A percentile compares a stretch with the other conserved stretches of the same genome.
Evolutionary conservation across 1,140 invertebrate genomes (phyloP).

Genomic region (Teleopsis dalmanni): DNA sequence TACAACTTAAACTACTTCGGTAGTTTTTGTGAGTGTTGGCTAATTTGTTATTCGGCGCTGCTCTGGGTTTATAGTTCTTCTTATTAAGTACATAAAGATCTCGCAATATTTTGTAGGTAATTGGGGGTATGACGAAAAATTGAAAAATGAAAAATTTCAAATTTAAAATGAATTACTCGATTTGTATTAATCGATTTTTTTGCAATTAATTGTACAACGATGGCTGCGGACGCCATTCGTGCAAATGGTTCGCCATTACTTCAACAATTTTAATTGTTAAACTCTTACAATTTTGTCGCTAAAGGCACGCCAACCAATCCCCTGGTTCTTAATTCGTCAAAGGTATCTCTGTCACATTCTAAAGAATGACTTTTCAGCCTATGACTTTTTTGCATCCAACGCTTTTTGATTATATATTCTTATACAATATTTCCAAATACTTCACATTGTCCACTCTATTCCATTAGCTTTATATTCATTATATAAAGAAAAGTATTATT

Average conservation of each 20-base stretch:
- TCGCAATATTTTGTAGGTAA: background rate
- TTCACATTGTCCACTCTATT: no score
- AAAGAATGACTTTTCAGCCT: no score
- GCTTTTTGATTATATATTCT: no score
- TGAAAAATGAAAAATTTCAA: background rate
- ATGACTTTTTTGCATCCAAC: no score
- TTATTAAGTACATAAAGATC: background rate
- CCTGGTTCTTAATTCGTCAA: background rate
- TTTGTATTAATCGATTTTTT: background rate
- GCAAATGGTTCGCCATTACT: constrained; percentile 12
- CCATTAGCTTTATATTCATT: no score
- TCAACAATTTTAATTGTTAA: background rate
- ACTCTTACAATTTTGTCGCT: background rate
- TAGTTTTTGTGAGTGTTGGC: background rate
- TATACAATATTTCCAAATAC: no score
- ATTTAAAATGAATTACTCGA: background rate
- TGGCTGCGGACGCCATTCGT: constrained; percentile 14
- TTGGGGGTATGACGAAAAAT: background rate
- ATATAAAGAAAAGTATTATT: no score
- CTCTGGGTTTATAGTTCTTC: background rate
- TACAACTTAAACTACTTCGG: no score
- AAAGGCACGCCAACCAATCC: constrained; percentile 6
- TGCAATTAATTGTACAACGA: constrained; percentile 12
- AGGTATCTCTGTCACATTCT: no score
- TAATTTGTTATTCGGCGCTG: background rate